A percentile compares a stretch with the other conserved stretches of the same genome.
Evolutionary conservation across 2,113 vertebrate genomes (phyloP).

Genomic region (Sitta europaea): DNA sequence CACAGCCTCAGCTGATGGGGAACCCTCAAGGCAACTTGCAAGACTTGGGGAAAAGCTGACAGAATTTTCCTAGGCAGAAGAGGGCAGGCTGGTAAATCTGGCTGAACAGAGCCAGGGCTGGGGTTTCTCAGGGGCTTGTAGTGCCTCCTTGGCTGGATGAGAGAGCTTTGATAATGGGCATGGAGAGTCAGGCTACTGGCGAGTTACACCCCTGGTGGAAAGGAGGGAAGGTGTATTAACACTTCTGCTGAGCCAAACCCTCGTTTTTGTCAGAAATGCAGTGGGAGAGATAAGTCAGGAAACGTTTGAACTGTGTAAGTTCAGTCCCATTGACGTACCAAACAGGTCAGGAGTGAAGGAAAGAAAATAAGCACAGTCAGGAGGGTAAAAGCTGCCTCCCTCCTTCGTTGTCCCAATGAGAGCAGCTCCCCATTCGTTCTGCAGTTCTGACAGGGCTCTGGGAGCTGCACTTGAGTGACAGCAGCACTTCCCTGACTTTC

Average conservation of each 20-base stretch:
- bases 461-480: background rate
- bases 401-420: background rate
- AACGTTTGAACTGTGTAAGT: background rate
- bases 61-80: constrained; percentile 22
- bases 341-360: background rate
- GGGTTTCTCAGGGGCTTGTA: background rate
- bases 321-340: background rate
- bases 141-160: background rate
- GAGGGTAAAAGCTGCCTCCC: background rate
- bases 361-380: background rate
- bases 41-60: background rate
- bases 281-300: background rate
- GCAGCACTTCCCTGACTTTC: background rate
- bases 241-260: background rate
- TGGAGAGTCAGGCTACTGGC: background rate
- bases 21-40: constrained; percentile 1
- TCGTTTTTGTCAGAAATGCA: background rate
- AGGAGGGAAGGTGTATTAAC: background rate
- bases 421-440: accelerated
- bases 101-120: background rate
- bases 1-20: background rate
- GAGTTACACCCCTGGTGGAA: background rate
- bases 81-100: constrained; percentile 1
- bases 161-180: background rate
- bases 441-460: background rate